phyloP scores from a whole-genome alignment of 2,888 invertebrate genomes.

The Agrochola lota region DNA sequence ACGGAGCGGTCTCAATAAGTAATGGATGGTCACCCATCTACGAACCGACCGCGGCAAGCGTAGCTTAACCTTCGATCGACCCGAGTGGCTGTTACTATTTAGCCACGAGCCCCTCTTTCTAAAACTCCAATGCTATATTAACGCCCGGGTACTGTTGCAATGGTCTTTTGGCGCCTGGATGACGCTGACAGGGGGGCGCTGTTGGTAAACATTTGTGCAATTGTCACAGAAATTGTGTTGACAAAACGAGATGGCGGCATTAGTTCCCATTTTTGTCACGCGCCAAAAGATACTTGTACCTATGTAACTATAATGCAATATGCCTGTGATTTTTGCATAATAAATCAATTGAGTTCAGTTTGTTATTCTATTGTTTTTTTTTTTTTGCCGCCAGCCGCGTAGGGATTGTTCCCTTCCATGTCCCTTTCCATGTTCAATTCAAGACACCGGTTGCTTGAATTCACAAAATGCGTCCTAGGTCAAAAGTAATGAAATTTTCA shows the following conservation, averaged over 20 bases:
- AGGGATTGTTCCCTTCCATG: too few relatives aligned
- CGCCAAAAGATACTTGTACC: not conserved
- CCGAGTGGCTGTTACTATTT: too few relatives aligned
- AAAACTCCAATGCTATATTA: not conserved
- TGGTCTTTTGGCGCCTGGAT: not conserved
- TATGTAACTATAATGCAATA: not conserved
- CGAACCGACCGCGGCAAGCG: not conserved
- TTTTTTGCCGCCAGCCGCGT: not conserved
- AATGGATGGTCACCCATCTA: not conserved
- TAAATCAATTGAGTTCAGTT: constrained; percentile 12
- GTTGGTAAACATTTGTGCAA: not conserved
- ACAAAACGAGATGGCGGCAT: not conserved
- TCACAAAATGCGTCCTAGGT: not conserved
- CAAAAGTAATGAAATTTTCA: too few relatives aligned
- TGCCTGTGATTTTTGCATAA: constrained; percentile 40
- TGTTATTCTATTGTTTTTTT: not conserved
- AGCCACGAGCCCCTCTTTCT: not conserved
- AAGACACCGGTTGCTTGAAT: not conserved
- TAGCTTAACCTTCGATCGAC: not conserved
- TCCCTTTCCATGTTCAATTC: not conserved
- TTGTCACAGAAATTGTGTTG: not conserved
- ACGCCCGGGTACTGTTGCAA: not conserved
- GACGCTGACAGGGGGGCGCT: not conserved
- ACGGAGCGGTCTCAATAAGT: not conserved
- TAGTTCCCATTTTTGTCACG: not conserved